Evolutionary conservation across 92 coral and sea anemone species (phyloP), one percentile per base, ranked within the genome.

Genomic region (Paramuricea clavata): DNA sequence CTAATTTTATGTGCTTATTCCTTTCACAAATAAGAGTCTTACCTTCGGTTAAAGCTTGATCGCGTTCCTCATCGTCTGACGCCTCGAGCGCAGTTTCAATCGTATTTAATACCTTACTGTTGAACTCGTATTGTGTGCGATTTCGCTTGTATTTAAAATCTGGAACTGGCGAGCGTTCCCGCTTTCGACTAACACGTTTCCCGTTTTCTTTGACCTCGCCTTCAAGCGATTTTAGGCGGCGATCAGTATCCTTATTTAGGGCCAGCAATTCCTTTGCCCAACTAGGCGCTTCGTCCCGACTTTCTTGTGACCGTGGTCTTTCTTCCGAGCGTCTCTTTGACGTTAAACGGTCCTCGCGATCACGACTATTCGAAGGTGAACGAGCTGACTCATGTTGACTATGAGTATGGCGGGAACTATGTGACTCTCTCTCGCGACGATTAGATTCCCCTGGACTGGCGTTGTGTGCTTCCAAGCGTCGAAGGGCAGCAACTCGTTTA

Each of bases 61-160:
- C 77, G 16, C 81, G 57, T 11, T 50, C 87, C 49, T 5, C 50
- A 43, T 71, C 23, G 11, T 69, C 71, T 16, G 69, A 32, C 25
- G 79, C 47, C 21, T 44, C 60, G 10, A 49, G 22, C 50, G 69
- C 47, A 35, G 47, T 49, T 12, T 52, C 68, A 25, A 83, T 31
- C 56, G 54, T 31, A 21, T 50, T 64, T 1, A 83, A 62, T 21
- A 47, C 87, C 49, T 83, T 71, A 61, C 2, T 21, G 70, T 70
- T 83, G 1, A 83, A 65, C 12, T 69, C 81, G 26, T 71, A 83
- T 67, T 69, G 87, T 80, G 76, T 71, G n/a, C 31, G 54, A 33
- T 35, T 83, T 21, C 52, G 30, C 65, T 72, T 83, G 17, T 42
- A 71, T 33, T 83, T 83, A 68, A 83, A 71, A 0, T 71, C 81